These are phyloP conservation scores for Campoplex nolae DNA, from an alignment of 2,888 invertebrate species.

Conservation along the genomic window DNA sequence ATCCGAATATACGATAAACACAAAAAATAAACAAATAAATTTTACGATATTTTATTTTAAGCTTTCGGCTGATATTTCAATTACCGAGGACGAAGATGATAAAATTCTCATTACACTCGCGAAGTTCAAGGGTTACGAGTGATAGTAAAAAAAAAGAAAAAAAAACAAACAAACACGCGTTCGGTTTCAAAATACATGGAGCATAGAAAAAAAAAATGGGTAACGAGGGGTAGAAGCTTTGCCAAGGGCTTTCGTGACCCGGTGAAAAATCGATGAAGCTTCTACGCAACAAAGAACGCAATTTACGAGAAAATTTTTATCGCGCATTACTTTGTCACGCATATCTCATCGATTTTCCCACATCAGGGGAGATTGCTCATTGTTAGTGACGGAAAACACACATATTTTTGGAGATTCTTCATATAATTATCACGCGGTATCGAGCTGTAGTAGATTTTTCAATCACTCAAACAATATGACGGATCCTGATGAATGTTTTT, in stretches of 20 bases:
- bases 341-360: conserved; percentile 15
- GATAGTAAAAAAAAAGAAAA: conserved; percentile 24
- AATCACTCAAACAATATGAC: neutral
- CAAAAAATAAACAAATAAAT: neutral
- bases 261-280: conserved; percentile 47
- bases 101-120: conserved; percentile 29
- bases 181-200: neutral
- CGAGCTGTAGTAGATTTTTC: neutral
- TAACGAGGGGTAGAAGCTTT: conserved; percentile 31
- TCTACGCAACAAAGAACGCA: conserved; percentile 30
- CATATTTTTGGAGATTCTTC: neutral
- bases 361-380: conserved; percentile 1
- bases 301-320: conserved; percentile 51
- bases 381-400: neutral
- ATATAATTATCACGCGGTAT: neutral
- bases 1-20: neutral
- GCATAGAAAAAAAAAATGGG: conserved; percentile 21
- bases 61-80: neutral
- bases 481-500: no score
- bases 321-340: conserved; percentile 21
- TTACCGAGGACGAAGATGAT: conserved; percentile 29
- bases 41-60: neutral
- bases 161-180: neutral
- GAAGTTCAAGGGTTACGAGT: conserved; percentile 19
- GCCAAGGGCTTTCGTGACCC: conserved; percentile 35